Percentiles rank a stretch among this genome's conserved stretches.
Evolutionary conservation across 2,888 invertebrate species (phyloP).

Genomic region (Achlya flavicornis): DNA sequence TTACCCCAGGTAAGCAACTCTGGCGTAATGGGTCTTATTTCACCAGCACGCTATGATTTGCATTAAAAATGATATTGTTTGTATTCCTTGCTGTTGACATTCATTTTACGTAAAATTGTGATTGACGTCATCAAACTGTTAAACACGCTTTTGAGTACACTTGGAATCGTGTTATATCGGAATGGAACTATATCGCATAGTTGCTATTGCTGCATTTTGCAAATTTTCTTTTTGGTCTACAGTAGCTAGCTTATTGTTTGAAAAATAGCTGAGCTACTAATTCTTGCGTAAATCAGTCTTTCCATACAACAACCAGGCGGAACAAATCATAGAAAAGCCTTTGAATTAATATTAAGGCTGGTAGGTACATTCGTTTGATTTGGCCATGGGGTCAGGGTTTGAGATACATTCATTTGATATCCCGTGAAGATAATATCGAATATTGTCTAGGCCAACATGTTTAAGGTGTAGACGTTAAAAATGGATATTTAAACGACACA

Average conservation of each 20-base stretch:
- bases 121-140: constrained; percentile 8
- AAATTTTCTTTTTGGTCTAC: too few species aligned
- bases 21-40: too few species aligned
- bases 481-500: constrained; percentile 4
- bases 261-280: not conserved
- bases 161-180: not conserved
- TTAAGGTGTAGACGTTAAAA: constrained; percentile 20
- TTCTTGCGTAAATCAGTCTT: not conserved
- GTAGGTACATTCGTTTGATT: constrained; percentile 48
- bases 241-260: too few species aligned
- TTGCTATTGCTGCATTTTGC: not conserved
- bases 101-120: not conserved
- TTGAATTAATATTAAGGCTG: constrained; percentile 53
- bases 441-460: constrained; percentile 40
- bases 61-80: constrained; percentile 4
- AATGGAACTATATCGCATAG: not conserved
- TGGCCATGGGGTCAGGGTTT: constrained; percentile 67
- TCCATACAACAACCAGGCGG: constrained; percentile 45
- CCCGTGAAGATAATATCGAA: constrained; percentile 48
- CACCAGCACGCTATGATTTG: not conserved
- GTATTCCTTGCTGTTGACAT: constrained; percentile 1
- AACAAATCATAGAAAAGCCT: constrained; percentile 61
- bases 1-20: too few species aligned
- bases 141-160: not conserved
- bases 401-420: constrained; percentile 53